Conservation (phyloP, 2,888 invertebrate species). For the Girardia tigrina region DNA sequence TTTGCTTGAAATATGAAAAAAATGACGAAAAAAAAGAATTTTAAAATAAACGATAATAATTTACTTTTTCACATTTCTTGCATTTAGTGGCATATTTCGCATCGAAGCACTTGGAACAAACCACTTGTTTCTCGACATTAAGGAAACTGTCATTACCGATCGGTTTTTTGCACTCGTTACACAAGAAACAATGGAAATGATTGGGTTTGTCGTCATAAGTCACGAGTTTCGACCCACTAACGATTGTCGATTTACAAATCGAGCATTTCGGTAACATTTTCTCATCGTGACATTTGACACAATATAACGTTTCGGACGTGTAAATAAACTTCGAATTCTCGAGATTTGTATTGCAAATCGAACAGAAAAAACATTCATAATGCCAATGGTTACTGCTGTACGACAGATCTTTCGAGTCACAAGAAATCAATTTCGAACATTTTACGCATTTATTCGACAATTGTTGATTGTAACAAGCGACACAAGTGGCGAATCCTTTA, state of each 20-base stretch:
- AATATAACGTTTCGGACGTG: not conserved
- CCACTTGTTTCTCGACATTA: not conserved
- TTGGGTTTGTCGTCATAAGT: not conserved
- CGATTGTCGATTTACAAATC: not conserved
- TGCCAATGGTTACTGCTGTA: not conserved
- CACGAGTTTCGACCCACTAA: not conserved
- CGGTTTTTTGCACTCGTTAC: not conserved
- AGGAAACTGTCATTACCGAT: not conserved
- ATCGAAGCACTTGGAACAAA: not conserved
- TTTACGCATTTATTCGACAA: not conserved
- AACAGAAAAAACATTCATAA: not conserved
- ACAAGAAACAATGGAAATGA: not conserved
- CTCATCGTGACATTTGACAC: constrained; percentile 1
- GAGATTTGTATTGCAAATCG: not conserved
- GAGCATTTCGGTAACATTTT: not conserved
- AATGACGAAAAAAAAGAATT: too few relatives aligned
- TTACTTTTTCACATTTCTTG: constrained; percentile 15
- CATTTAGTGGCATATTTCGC: constrained; percentile 2
- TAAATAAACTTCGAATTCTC: not conserved
- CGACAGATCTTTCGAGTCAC: constrained; percentile 1
- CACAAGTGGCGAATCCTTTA: constrained; percentile 1
- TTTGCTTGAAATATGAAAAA: not conserved
- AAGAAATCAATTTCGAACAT: not conserved
- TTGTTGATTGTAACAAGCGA: not conserved
- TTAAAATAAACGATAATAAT: too few relatives aligned